A percentile compares a stretch with the other conserved stretches of the same genome.
Evolutionary conservation across 2,888 invertebrate species (phyloP).

Genomic region (Dione juno): DNA sequence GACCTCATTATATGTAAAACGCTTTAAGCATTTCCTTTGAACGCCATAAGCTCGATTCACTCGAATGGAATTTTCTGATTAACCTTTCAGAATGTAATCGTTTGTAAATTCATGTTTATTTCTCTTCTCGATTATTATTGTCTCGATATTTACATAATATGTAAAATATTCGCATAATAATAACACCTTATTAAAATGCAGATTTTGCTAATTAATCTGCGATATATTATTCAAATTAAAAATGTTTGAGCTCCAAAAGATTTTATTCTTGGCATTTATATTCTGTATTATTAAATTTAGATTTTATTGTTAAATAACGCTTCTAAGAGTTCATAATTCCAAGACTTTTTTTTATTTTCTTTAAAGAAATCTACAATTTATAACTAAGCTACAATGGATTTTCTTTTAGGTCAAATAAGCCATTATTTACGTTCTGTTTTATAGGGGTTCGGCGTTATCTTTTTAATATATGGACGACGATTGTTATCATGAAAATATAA

Average conservation of each 20-base stretch:
- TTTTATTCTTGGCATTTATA: too few species aligned
- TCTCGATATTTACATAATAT: not conserved
- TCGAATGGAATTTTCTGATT: constrained; percentile 9
- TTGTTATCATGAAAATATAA: not conserved
- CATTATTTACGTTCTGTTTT: not conserved
- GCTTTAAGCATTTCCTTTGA: constrained; percentile 3
- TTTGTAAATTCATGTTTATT: not conserved
- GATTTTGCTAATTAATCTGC: not conserved
- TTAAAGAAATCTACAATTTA: not conserved
- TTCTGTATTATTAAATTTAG: too few species aligned
- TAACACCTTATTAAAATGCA: not conserved
- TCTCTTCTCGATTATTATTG: too few species aligned
- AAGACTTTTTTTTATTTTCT: too few species aligned
- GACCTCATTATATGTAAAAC: not conserved
- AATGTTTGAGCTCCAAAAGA: too few species aligned
- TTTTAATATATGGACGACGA: constrained; percentile 1
- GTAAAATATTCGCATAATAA: not conserved
- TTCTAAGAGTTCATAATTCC: too few species aligned
- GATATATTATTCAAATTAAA: too few species aligned
- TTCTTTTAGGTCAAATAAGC: not conserved
- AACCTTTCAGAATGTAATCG: constrained; percentile 5
- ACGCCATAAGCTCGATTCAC: constrained; percentile 5
- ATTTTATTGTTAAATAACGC: too few species aligned
- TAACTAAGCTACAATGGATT: not conserved
- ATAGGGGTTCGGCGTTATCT: not conserved